Evolutionary conservation across 2,797 vertebrate species (phyloP).

Genomic region (Hyperoplus lanceolatus): DNA sequence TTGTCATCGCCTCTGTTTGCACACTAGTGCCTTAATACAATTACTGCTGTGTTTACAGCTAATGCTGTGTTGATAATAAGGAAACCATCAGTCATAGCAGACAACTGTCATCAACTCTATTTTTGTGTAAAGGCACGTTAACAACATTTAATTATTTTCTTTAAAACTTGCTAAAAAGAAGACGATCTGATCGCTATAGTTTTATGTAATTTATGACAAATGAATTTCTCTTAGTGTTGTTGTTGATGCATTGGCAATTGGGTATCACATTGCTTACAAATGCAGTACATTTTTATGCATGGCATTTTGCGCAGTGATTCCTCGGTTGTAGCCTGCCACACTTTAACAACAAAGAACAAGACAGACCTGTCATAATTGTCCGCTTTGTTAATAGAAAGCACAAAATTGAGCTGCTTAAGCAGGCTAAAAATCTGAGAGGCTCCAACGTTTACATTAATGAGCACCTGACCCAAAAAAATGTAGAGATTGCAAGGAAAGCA

Average conservation of each 20-base stretch:
- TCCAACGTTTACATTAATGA: too few species aligned
- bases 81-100: neutral
- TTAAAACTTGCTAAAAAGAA: neutral
- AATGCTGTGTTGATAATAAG: neutral
- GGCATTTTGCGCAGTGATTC: slow-evolving; percentile 49
- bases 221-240: too few species aligned
- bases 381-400: too few species aligned
- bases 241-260: neutral
- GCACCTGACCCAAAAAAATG: too few species aligned
- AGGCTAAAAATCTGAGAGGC: too few species aligned
- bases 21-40: neutral
- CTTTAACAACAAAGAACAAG: too few species aligned
- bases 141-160: neutral
- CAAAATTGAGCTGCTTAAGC: too few species aligned
- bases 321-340: slow-evolving; percentile 22
- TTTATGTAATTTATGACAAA: neutral
- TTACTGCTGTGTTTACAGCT: neutral
- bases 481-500: too few species aligned
- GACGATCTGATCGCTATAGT: neutral
- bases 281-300: slow-evolving; percentile 35
- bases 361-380: too few species aligned
- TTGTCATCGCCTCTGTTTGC: neutral
- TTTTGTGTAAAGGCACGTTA: neutral
- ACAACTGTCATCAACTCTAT: neutral
- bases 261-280: slow-evolving; percentile 14